Evolutionary conservation across 2,888 invertebrate genomes (phyloP).

Genomic region (Amiota communis): DNA sequence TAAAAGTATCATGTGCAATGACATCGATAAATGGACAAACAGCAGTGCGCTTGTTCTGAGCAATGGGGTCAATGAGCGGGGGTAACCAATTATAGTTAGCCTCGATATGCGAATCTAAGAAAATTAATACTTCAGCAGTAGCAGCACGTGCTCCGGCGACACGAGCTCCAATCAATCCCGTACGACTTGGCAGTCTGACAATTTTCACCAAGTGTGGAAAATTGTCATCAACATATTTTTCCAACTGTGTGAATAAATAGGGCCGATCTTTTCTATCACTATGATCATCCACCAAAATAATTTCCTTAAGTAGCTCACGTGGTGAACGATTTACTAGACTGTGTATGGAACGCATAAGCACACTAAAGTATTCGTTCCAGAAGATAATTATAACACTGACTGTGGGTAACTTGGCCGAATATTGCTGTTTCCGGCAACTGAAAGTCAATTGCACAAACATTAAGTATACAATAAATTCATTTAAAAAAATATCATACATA

Average conservation of each 20-base stretch:
- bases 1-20: slow-evolving; percentile 91
- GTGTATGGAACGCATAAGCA: slow-evolving; percentile 84
- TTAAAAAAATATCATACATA: slow-evolving; percentile 55
- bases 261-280: slow-evolving; percentile 88
- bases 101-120: slow-evolving; percentile 93
- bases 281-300: slow-evolving; percentile 90
- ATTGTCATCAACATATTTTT: slow-evolving; percentile 82
- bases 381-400: slow-evolving; percentile 94
- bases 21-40: slow-evolving; percentile 98
- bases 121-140: slow-evolving; percentile 86
- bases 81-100: slow-evolving; percentile 95
- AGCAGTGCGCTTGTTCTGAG: slow-evolving; percentile 85
- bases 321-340: slow-evolving; percentile 91
- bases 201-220: slow-evolving; percentile 82
- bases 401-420: slow-evolving; percentile 75
- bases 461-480: background rate
- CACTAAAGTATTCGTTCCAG: slow-evolving; percentile 94
- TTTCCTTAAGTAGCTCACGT: slow-evolving; percentile 86
- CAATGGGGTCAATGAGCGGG: slow-evolving; percentile 92
- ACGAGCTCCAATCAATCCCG: slow-evolving; percentile 91
- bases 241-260: slow-evolving; percentile 82
- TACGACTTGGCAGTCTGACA: slow-evolving; percentile 81
- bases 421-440: slow-evolving; percentile 66
- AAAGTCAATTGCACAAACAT: no score
- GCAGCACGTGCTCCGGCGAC: slow-evolving; percentile 88